Evolutionary conservation across 2,113 vertebrate species (phyloP), one percentile per base, ranked within the genome.

Genomic region (Corapipo altera): DNA sequence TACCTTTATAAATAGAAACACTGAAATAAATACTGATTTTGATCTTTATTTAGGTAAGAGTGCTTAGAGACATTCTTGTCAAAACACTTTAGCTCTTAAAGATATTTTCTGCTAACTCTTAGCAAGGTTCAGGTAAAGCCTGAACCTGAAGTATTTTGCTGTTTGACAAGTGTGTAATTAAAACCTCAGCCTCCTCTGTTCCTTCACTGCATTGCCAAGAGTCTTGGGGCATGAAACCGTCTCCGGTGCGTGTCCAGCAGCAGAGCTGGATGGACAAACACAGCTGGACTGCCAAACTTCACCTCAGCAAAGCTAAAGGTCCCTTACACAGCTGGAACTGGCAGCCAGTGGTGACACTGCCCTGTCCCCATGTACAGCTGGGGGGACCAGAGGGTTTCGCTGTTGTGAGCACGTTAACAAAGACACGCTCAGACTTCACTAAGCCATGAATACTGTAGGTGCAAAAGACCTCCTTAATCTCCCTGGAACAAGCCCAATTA

Each of bases 191-290:
- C 8, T 4, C n/a, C 54, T 41, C 54, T 26, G 33, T 1, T 52
- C 48, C 8, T 18, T 4, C 22, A 6, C 74, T 9, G 48, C 7
- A 6, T 28, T 61, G n/a, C 58, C 28, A 18, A 21, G 22, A 71
- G 37, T 6, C 75, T 41, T 2, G 0, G 35, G 54, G 77, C 30
- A 2, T 8, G 24, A 23, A 37, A 15, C 6, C 2, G 0, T 4
- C 54, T 5, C 13, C 2, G 1, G 1, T 0, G 30, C 2, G 1
- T 7, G 28, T 7, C 72, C 58, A 28, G 62, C 41, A 41, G 54
- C 41, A 8, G 77, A 48, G 49, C 2, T 0, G 3, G 69, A 3
- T 12, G 20, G 18, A 5, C 2, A 8, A 1, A 4, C 0, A 0
- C 4, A 6, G 37, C 5, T 6, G 27, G 55, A 6, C 19, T 33